phyloP scores from a whole-genome alignment of 2,113 vertebrate genomes.

The Neodontobutis hainanensis region DNA sequence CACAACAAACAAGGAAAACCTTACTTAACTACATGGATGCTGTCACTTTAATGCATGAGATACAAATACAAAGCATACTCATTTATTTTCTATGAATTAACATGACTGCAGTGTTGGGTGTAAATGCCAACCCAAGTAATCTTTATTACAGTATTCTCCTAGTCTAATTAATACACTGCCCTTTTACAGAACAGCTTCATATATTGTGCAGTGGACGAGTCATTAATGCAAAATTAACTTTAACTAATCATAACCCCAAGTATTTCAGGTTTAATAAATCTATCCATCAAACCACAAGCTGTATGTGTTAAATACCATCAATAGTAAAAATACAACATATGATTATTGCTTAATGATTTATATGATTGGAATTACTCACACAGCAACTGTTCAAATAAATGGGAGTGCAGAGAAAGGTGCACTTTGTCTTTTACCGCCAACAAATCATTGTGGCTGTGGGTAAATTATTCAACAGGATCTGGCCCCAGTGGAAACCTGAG shows the following conservation, averaged over 20 bases:
- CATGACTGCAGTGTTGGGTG: slow-evolving; percentile 30
- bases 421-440: slow-evolving; percentile 70
- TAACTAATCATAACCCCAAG: slow-evolving; percentile 49
- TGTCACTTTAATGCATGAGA: neutral
- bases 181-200: slow-evolving; percentile 58
- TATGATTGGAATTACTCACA: slow-evolving; percentile 36
- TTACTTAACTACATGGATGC: slow-evolving; percentile 10
- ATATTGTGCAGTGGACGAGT: slow-evolving; percentile 46
- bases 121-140: slow-evolving; percentile 58
- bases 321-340: slow-evolving; percentile 27
- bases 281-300: slow-evolving; percentile 26
- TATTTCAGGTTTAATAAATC: slow-evolving; percentile 52
- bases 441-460: slow-evolving; percentile 77
- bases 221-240: slow-evolving; percentile 64
- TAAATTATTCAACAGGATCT: slow-evolving; percentile 81
- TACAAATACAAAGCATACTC: neutral
- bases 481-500: slow-evolving; percentile 79
- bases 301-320: slow-evolving; percentile 1
- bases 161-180: slow-evolving; percentile 61
- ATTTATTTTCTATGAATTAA: slow-evolving; percentile 7
- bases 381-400: slow-evolving; percentile 59
- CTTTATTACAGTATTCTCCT: slow-evolving; percentile 36
- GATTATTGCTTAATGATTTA: slow-evolving; percentile 45
- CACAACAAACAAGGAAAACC: slow-evolving; percentile 11
- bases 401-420: slow-evolving; percentile 45